Base-by-base conservation (phyloP, 2,888 invertebrate species). In the Morpho helenor region DNA sequence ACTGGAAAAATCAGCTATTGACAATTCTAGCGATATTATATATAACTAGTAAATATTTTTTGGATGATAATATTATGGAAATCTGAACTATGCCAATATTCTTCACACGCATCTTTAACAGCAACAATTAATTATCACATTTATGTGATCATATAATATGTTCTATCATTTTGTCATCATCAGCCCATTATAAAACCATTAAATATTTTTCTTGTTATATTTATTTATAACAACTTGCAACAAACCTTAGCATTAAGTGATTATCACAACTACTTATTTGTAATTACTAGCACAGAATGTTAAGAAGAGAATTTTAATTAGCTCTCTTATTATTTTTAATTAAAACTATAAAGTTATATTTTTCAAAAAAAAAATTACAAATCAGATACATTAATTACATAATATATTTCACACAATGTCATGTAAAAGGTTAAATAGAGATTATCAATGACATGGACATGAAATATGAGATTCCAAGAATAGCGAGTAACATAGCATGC, bases 221-320 rank as follows among this genome's bases (percentile, higher is more conserved):
- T 67, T 66, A 70, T 67, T 66, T 63, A 70, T 76, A 75, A 69
- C 70, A 71, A 76, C 72, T 76, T 79, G 79, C 82, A 87, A 85
- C 84, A 84, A 81, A 79, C 76, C 80, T 81, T 84, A 82, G 73
- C 70, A 71, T 70, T 68, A 74, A 74, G 77, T 80, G 82, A 80
- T 83, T 81, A 81, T 82, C 81, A 84, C 78, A 77, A 78, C 31
- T 81, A 77, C 67, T 75, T 81, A 79, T 76, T 74, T 79, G 78
- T 77, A 75, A 74, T 73, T 73, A 74, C 77, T 77, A 84, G 75
- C 82, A 82, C 80, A 80, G 78, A 81, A 80, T 72, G 76, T 80
- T 74, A 72, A 77, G 81, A 79, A 82, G 79, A 84, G 56, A 61
- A 56, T 57, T 49, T 61, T 58, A 56, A 58, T 48, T 64, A 62